Evolutionary conservation across 2,797 vertebrate species (phyloP).

Genomic region (Trachops cirrhosus): DNA sequence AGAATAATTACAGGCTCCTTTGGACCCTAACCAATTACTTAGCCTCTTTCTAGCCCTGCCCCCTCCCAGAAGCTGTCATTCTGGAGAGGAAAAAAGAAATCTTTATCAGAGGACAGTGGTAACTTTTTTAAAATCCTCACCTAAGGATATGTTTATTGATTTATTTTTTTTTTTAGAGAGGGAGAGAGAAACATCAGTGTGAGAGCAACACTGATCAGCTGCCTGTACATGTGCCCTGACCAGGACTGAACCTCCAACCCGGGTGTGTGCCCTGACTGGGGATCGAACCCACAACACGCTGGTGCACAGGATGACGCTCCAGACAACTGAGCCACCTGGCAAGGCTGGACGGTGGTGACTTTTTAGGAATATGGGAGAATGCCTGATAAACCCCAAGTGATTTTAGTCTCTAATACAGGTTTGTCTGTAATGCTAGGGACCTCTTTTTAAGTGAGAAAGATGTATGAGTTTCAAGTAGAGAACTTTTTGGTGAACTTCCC

Average conservation of each 20-base stretch:
- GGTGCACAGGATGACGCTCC: not conserved
- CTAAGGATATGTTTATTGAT: too few species aligned
- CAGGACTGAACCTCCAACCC: too few species aligned
- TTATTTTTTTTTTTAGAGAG: too few species aligned
- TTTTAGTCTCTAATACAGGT: not conserved
- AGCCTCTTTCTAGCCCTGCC: not conserved
- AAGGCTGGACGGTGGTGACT: not conserved
- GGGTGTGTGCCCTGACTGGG: too few species aligned
- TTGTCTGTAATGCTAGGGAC: not conserved
- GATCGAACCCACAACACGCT: too few species aligned
- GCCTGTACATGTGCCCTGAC: not conserved
- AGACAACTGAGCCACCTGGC: not conserved
- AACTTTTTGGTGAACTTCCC: not conserved
- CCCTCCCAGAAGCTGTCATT: not conserved
- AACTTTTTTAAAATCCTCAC: not conserved
- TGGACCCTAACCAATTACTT: not conserved
- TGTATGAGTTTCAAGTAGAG: constrained; percentile 13
- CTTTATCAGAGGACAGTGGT: not conserved
- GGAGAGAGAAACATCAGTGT: too few species aligned
- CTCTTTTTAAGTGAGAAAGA: not conserved
- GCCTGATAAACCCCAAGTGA: not conserved
- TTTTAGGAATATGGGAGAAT: not conserved
- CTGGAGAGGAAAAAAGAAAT: not conserved
- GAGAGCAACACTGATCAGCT: not conserved
- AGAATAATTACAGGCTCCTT: not conserved